phyloP scores from a whole-genome alignment of 2,113 vertebrate species.

The Oreotrochilus melanogaster region DNA sequence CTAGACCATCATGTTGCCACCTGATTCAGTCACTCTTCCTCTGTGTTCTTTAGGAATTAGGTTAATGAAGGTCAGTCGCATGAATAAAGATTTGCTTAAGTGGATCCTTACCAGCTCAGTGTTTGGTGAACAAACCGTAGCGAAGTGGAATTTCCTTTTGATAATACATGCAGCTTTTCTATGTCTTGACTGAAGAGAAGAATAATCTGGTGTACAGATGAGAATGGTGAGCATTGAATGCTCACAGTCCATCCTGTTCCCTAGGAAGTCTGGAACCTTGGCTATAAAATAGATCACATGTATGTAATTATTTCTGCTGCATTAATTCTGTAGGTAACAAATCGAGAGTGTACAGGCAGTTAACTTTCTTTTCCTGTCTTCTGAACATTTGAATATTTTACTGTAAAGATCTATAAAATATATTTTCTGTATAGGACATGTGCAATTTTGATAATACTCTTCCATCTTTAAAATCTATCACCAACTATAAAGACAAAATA shows the following conservation, averaged over 20 bases:
- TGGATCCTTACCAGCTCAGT: not conserved
- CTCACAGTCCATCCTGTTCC: not conserved
- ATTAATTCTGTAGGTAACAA: not conserved
- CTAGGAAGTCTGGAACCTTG: not conserved
- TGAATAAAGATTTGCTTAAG: not conserved
- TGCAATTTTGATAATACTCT: not conserved
- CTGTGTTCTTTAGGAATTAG: not conserved
- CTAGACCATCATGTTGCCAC: not conserved
- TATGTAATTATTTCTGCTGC: not conserved
- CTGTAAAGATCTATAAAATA: not conserved
- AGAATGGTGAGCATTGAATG: not conserved
- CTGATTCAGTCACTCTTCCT: not conserved
- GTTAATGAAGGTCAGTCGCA: not conserved
- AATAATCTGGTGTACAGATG: not conserved
- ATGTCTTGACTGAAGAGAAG: not conserved
- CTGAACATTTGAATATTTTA: fast-evolving
- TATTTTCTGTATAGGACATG: not conserved
- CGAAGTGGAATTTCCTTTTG: not conserved
- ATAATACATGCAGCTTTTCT: not conserved
- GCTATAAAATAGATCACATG: not conserved
- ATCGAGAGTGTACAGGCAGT: not conserved
- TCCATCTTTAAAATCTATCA: not conserved
- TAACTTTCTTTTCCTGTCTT: not conserved
- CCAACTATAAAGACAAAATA: not conserved
- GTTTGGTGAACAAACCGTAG: not conserved